Evolutionary conservation across 2,113 vertebrate genomes (phyloP).

Genomic region (Callipepla squamata): DNA sequence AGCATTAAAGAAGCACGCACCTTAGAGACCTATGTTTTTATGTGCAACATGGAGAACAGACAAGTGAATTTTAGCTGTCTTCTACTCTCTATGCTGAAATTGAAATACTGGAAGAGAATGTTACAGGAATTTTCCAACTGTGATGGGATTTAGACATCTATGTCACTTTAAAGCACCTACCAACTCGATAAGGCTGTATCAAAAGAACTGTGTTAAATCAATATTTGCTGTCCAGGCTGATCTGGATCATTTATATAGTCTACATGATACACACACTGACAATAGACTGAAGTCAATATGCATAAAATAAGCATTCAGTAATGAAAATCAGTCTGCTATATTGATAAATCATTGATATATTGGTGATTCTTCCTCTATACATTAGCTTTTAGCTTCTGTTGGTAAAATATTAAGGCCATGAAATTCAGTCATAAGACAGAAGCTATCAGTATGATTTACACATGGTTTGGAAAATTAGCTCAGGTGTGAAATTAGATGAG

Average conservation of each 20-base stretch:
- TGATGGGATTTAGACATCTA: slow-evolving; percentile 10
- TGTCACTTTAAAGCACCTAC: slow-evolving; percentile 57
- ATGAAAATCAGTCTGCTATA: not conserved
- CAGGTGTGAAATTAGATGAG: not conserved
- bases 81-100: slow-evolving; percentile 4
- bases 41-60: fast-evolving
- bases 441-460: not conserved
- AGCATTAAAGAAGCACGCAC: not conserved
- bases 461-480: not conserved
- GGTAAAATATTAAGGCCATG: not conserved
- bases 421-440: not conserved
- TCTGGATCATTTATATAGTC: slow-evolving; percentile 18
- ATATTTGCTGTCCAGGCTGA: slow-evolving; percentile 42
- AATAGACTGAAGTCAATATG: not conserved
- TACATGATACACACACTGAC: not conserved
- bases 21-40: not conserved
- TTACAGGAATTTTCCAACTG: slow-evolving; percentile 41
- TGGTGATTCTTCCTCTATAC: not conserved
- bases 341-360: not conserved
- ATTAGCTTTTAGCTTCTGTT: not conserved
- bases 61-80: not conserved
- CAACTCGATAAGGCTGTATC: slow-evolving; percentile 50
- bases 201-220: slow-evolving; percentile 67
- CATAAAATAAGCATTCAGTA: slow-evolving; percentile 42
- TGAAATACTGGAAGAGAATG: not conserved